Evolutionary conservation across 1,140 invertebrate genomes (phyloP), one percentile per base, ranked within the genome.

Genomic region (Aphelinus atriplicis): DNA sequence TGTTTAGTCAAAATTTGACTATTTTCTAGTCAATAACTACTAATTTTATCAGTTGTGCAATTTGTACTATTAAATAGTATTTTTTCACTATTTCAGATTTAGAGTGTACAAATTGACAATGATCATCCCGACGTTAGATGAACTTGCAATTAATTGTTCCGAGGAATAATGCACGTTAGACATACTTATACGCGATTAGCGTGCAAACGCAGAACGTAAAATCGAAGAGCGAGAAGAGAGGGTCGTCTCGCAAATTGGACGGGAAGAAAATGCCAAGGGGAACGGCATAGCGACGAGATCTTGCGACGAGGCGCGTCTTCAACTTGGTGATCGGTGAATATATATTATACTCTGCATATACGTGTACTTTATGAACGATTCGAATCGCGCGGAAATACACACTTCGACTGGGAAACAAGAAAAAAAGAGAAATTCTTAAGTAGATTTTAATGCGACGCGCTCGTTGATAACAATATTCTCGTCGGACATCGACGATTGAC

Each of bases 201-300:
- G 26, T 26, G 26, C 26, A 26, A 26, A 26, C 26, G 26, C 26
- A 26, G 26, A 26, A 26, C 26, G 26, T 26, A 26, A 26, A 26
- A 26, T 26, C 26, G 26, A 26, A 26, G 26, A 26, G 26, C 26
- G 26, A 26, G 26, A 26, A 26, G 26, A 26, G 26, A 26, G 26
- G 26, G 26, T 26, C 26, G 26, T 26, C 26, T 26, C 26, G 26
- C 26, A 26, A 26, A 26, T 26, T 65, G 26, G 48, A 48, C 2
- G 3, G 50, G 9, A 62, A 62, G 9, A 67, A 57, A 71, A 67
- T 68, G 73, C 69, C 64, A 69, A n/a, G 61, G 69, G 69, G 73
- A 75, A 75, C 73, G 53, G 6, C 2, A 58, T 43, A 7, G 5
- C 61, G 48, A 61, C 64, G 69, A 71, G 63, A 77, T 70, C 67